phyloP scores from a whole-genome alignment of 53 echinoderm and acorn worm species.

The Crossaster papposus region DNA sequence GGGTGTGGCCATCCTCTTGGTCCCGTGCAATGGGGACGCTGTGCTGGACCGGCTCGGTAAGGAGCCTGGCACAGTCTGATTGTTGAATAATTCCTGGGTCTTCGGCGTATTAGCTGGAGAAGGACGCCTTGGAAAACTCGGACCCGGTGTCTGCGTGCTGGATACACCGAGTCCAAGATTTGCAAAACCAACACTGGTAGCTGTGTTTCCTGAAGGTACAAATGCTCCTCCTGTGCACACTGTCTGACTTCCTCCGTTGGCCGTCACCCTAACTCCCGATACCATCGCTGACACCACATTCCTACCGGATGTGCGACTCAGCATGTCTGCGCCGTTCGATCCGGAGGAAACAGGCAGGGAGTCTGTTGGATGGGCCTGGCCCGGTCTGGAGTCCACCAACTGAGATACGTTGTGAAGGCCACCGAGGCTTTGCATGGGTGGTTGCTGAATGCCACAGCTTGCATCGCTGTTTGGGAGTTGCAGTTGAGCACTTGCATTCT shows the following conservation, averaged over 20 bases:
- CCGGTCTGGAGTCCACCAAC: not conserved
- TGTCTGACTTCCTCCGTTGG: constrained; percentile 37
- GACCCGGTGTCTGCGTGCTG: constrained; percentile 15
- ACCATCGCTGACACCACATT: constrained; percentile 23
- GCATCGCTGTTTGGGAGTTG: constrained; percentile 34
- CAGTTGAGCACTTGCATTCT: constrained; percentile 27
- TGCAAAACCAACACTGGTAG: constrained; percentile 53
- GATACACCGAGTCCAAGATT: constrained; percentile 29
- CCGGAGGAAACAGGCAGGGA: constrained; percentile 35
- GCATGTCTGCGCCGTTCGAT: constrained; percentile 18
- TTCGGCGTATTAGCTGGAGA: constrained; percentile 47
- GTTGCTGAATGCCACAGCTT: constrained; percentile 16
- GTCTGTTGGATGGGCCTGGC: constrained; percentile 16
- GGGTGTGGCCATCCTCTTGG: constrained; percentile 70
- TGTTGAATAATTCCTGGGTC: constrained; percentile 53
- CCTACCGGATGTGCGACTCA: constrained; percentile 40
- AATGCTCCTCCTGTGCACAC: constrained; percentile 41
- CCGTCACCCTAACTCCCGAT: not conserved
- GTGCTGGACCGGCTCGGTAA: constrained; percentile 45
- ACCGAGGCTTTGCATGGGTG: constrained; percentile 12
- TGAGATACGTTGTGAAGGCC: constrained; percentile 38
- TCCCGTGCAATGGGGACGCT: constrained; percentile 68
- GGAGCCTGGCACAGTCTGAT: constrained; percentile 26
- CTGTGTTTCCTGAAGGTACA: constrained; percentile 54
- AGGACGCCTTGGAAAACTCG: constrained; percentile 35